Percentiles rank a stretch among this genome's conserved stretches.
These are phyloP conservation scores for Pseudochirops cupreus DNA, from an alignment of 2,797 vertebrate genomes.

Conservation along the genomic window DNA sequence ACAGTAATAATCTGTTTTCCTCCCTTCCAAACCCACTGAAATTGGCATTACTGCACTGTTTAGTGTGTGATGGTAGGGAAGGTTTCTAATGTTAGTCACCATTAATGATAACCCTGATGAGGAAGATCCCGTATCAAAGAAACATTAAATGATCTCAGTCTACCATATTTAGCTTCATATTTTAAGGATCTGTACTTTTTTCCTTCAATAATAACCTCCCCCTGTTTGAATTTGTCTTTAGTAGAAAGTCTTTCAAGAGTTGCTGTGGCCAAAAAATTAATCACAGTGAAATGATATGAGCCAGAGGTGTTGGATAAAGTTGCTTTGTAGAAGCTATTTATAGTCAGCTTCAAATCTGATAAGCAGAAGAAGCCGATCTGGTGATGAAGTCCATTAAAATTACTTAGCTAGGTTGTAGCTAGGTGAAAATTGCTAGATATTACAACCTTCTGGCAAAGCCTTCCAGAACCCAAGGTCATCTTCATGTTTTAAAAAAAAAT, in stretches of 20 bases:
- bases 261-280: neutral
- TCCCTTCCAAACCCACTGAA: neutral
- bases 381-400: neutral
- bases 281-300: neutral
- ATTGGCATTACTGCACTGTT: neutral
- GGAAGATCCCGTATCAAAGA: neutral
- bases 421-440: neutral
- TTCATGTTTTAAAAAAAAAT: neutral
- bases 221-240: neutral
- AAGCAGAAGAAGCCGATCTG: neutral
- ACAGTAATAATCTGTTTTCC: neutral
- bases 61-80: neutral
- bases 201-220: neutral
- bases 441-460: neutral
- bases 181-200: neutral
- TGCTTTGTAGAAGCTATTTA: neutral
- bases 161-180: neutral
- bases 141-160: neutral
- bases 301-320: neutral
- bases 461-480: neutral
- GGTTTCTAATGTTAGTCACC: neutral
- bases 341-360: neutral
- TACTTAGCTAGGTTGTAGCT: neutral
- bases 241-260: neutral
- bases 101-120: neutral